phyloP scores from a whole-genome alignment of 2,113 vertebrate genomes.

The Scopus umbretta region DNA sequence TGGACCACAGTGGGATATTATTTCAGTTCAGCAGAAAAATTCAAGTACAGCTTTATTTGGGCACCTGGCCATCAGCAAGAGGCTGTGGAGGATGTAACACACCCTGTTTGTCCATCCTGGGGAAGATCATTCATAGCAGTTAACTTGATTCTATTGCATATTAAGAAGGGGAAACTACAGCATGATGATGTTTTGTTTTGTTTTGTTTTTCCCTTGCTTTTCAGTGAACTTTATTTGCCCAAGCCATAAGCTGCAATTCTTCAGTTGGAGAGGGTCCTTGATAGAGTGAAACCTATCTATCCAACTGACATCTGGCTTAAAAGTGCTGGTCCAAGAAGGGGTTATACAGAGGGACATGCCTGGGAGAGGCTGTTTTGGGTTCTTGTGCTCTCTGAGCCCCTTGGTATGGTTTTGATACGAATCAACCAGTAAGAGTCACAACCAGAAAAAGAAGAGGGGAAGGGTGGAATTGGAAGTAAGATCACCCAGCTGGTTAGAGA shows the following conservation, averaged over 20 bases:
- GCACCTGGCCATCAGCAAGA: background rate
- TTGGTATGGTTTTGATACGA: background rate
- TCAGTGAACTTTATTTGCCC: background rate
- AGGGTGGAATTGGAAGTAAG: background rate
- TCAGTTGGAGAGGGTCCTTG: background rate
- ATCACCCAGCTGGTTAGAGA: background rate
- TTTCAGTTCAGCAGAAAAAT: background rate
- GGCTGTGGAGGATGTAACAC: background rate
- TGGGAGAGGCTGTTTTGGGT: background rate
- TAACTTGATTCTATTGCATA: background rate
- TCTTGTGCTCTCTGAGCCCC: background rate
- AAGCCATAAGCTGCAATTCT: background rate
- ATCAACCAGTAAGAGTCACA: background rate
- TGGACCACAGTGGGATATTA: background rate
- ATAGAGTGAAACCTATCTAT: background rate
- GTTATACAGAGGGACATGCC: background rate
- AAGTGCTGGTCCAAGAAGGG: background rate
- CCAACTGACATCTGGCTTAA: background rate
- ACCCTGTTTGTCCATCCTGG: background rate
- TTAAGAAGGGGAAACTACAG: background rate
- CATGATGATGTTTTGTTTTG: rapidly evolving
- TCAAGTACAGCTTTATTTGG: background rate
- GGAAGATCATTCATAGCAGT: background rate
- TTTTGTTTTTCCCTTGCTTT: background rate
- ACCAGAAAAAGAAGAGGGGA: background rate